Base-by-base conservation (phyloP, 1,140 invertebrate genomes). In the Papilio polyxenes region DNA sequence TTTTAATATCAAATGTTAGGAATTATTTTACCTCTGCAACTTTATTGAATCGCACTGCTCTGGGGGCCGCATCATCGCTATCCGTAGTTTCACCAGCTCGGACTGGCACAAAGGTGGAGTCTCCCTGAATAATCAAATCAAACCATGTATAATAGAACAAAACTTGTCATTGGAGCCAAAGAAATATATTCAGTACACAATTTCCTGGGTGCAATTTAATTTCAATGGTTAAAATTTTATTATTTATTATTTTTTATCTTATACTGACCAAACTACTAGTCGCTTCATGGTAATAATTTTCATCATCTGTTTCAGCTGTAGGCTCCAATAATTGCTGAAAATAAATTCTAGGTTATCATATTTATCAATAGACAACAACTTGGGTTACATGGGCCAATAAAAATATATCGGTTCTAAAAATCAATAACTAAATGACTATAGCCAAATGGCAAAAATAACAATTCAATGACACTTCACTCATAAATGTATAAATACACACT, bases 41-140 rank as follows among this genome's bases (percentile, higher is more conserved):
- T 91, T 94, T 94, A 77, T 94, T 94, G 82, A 94, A 94, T 13
- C 93, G 86, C 0, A 94, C 93, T 44, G 92, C 92, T 86, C 93
- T 91, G 9, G 93, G 93, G 8, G 93, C 84, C 0, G 92, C 92
- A 86, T 94, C 93, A 83, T 94, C 93, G 84, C 93, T 94, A 78
- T 94, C 93, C 23, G 93, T 94, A 8, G 93, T 92, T 78, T 94
- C 93, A 11, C 93, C 93, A 31, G 93, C 90, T 11, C 93, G 83
- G 1, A 94, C 93, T 44, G 93, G 92, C 65, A 93, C 89, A 89
- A 94, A 94, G 59, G 91, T 94, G 8, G 92, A 94, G 82, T 94
- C 92, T 78, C 93, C 92, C 92, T 94, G 80, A 77, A 89, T 89
- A 81, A 84, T 23, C 9, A 44, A 78, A n/a, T 75, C 15, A 40